These are phyloP conservation scores for Cirrhinus mrigala DNA, from an alignment of 2,797 vertebrate genomes.

Conservation along the genomic window DNA sequence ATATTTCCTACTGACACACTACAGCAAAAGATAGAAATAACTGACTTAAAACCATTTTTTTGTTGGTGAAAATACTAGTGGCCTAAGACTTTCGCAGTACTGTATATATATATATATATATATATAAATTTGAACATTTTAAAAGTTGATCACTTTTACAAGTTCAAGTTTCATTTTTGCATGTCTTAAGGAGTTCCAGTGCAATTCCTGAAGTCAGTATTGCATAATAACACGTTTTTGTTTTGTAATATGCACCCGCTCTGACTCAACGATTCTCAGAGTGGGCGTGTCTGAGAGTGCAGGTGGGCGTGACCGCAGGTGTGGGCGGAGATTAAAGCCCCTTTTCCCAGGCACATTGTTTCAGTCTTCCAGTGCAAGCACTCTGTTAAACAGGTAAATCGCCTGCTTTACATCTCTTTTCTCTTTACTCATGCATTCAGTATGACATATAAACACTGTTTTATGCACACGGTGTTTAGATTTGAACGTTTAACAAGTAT, in stretches of 20 bases:
- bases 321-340: neutral
- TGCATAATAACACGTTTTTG: neutral
- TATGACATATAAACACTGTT: neutral
- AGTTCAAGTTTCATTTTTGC: neutral
- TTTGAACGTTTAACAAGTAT: neutral
- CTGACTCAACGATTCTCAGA: neutral
- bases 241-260: too few species aligned
- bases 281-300: neutral
- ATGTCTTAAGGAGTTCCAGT: too few species aligned
- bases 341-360: too few species aligned
- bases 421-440: too few species aligned
- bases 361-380: neutral
- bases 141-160: neutral
- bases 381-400: constrained; percentile 15
- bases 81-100: too few species aligned
- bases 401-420: neutral
- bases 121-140: neutral
- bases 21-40: too few species aligned
- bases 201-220: too few species aligned
- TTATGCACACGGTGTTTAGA: too few species aligned
- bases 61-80: too few species aligned
- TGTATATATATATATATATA: too few species aligned
- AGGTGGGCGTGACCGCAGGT: neutral
- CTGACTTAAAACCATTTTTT: too few species aligned
- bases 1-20: too few species aligned